phyloP scores from a whole-genome alignment of 2,888 invertebrate species.

The Pammene aurita region DNA sequence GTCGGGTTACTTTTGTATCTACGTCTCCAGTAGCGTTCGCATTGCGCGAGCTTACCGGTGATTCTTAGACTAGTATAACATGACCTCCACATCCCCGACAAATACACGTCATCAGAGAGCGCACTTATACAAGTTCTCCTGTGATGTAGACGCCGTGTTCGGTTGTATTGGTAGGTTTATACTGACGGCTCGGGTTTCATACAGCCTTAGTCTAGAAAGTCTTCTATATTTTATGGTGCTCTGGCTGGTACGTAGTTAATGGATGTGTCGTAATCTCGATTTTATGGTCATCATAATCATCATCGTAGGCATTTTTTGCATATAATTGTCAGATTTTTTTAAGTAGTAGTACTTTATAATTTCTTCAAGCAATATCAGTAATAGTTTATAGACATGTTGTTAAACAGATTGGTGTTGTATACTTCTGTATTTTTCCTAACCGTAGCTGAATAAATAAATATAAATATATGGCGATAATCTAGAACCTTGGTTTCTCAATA shows the following conservation, averaged over 20 bases:
- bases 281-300: not conserved
- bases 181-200: slow-evolving; percentile 26
- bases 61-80: not conserved
- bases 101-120: not conserved
- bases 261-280: not conserved
- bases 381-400: too few relatives aligned
- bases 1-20: slow-evolving; percentile 52
- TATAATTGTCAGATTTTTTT: too few relatives aligned
- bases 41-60: not conserved
- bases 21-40: not conserved
- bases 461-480: too few relatives aligned
- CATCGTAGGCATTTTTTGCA: too few relatives aligned
- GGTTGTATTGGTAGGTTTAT: not conserved
- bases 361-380: too few relatives aligned
- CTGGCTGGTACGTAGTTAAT: slow-evolving; percentile 9
- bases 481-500: not conserved
- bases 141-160: not conserved
- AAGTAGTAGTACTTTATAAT: too few relatives aligned
- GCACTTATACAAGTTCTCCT: not conserved
- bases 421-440: too few relatives aligned
- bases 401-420: too few relatives aligned
- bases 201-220: slow-evolving; percentile 3
- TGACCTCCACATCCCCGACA: not conserved
- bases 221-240: slow-evolving; percentile 21
- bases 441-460: too few relatives aligned